Evolutionary conservation across 2,113 vertebrate species (phyloP).

Genomic region (Canis aureus): DNA sequence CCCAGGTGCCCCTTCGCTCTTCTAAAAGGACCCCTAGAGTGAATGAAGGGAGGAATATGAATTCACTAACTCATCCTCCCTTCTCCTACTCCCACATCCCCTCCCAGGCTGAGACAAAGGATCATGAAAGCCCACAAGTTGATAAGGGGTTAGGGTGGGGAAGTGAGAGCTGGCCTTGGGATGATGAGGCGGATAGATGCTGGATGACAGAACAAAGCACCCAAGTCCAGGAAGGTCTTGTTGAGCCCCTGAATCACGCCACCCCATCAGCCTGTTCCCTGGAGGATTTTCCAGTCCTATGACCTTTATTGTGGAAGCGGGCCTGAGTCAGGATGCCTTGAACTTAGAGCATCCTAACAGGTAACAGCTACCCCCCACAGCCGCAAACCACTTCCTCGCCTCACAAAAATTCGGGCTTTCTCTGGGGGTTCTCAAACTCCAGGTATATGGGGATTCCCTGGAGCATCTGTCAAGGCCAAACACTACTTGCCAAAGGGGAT

Average conservation of each 20-base stretch:
- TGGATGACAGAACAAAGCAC: not conserved
- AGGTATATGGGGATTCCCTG: not conserved
- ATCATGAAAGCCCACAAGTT: not conserved
- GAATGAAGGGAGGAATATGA: not conserved
- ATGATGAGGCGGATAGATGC: not conserved
- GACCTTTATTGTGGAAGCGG: not conserved
- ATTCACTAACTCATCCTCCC: not conserved
- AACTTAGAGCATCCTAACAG: not conserved
- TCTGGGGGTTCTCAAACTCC: not conserved
- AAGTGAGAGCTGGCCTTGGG: not conserved
- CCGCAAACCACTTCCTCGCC: not conserved
- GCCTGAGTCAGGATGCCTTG: not conserved
- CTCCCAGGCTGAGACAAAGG: not conserved
- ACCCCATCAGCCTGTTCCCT: not conserved
- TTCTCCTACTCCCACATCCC: not conserved
- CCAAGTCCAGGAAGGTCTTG: not conserved
- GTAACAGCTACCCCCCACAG: accelerated
- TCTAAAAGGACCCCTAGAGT: not conserved
- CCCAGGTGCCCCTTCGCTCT: not conserved
- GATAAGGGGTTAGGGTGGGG: not conserved
- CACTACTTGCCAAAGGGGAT: not conserved
- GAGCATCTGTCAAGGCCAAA: not conserved
- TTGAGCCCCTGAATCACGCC: not conserved
- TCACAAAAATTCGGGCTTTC: not conserved
- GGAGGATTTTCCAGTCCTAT: not conserved